Base-by-base conservation (phyloP, 1,140 invertebrate genomes). In the Eumeta japonica region DNA sequence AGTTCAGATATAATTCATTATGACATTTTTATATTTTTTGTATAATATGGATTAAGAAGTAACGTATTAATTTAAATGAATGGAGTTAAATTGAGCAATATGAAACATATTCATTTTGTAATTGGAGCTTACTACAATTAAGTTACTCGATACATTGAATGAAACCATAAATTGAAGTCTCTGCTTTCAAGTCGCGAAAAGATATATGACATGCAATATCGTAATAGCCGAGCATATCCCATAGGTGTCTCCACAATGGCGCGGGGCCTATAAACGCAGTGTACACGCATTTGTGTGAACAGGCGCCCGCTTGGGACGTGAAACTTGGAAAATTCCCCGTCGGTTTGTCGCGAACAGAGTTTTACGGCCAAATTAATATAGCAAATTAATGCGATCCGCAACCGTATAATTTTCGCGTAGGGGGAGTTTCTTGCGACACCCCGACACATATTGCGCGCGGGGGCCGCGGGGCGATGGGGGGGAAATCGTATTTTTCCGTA, bases 341-440 rank as follows among this genome's bases (percentile, higher is more conserved):
- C 43, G 52, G 49, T 54, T 60, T 71, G 66, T 71, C 64, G 64
- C 62, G 51, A 67, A 37, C 68, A 71, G 64, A 75, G 70, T 77
- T 77, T 77, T 77, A 75, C 74, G 59, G 64, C 65, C 56, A 75
- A 75, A 77, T 77, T 77, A 77, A 77, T 77, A 77, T 77, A 66
- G 68, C 74, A 77, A 77, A 77, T 77, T 77, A 77, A 77, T 75
- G 72, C 66, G 68, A 70, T 62, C 48, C 58, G 43, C 42, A 50
- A 58, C 58, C 55, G 68, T 68, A 71, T 68, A 73, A 71, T 73
- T 68, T 71, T 58, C 55, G 51, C 55, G 16, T 41, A 35, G 53
- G 46, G 50, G 51, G 56, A 56, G 62, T 58, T 73, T 63, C 62
- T 65, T 70, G 62, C 62, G 62, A 64, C 54, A 33, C 19, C 34